Evolutionary conservation across 2,113 vertebrate species (phyloP).

Genomic region (Ageneiosus marmoratus): DNA sequence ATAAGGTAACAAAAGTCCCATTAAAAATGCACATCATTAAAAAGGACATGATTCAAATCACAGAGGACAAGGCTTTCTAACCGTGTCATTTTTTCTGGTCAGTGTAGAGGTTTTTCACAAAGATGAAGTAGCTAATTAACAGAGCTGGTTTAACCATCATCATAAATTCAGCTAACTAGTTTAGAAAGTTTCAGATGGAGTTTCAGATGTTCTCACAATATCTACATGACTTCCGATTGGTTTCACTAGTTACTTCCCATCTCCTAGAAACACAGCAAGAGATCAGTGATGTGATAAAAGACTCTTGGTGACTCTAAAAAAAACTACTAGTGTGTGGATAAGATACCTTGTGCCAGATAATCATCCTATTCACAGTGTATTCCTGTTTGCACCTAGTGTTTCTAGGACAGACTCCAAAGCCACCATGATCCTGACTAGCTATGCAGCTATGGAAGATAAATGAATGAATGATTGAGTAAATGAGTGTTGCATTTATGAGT

Average conservation of each 20-base stretch:
- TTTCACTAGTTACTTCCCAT: neutral
- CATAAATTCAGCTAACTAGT: neutral
- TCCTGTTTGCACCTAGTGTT: neutral
- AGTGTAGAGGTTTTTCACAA: neutral
- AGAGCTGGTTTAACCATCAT: neutral
- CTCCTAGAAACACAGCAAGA: neutral
- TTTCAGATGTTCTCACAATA: neutral
- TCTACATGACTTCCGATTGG: neutral
- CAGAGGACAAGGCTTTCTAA: neutral
- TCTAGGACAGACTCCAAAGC: neutral
- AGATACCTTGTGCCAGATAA: neutral
- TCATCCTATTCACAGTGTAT: neutral
- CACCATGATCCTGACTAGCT: neutral
- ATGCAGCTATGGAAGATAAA: neutral
- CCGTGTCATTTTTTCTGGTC: neutral
- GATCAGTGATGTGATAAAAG: too few species aligned
- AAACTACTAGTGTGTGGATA: neutral
- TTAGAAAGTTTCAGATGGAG: neutral
- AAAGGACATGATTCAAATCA: neutral
- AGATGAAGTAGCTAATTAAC: neutral
- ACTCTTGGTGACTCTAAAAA: neutral
- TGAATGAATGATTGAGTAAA: neutral
- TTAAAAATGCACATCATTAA: neutral
- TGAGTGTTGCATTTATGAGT: neutral
- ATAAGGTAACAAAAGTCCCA: conserved; percentile 64